Conservation (phyloP, 1,140 invertebrate species). For the Homalodisca vitripennis region DNA sequence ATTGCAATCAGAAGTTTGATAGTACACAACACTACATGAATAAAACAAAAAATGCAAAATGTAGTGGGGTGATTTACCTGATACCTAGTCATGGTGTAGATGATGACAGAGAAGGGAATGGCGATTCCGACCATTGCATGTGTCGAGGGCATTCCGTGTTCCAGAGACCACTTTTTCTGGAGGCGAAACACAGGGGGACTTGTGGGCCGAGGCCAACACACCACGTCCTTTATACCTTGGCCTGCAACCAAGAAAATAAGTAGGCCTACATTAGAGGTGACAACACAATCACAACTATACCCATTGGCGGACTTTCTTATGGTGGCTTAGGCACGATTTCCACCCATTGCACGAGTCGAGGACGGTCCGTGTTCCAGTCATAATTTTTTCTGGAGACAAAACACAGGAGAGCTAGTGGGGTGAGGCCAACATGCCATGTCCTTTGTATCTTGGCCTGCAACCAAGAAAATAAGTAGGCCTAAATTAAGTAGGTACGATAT, state of each 20-base stretch:
- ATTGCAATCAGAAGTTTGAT: no score
- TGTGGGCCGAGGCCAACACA: slow-evolving; percentile 79
- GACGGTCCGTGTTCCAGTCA: slow-evolving; percentile 90
- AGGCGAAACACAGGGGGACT: slow-evolving; percentile 77
- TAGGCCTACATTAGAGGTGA: no score
- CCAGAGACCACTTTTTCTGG: slow-evolving; percentile 82
- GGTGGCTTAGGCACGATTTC: no score
- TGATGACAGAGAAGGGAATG: slow-evolving; percentile 79
- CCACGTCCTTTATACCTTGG: slow-evolving; percentile 84
- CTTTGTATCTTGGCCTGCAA: slow-evolving; percentile 79
- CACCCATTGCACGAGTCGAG: slow-evolving; percentile 91
- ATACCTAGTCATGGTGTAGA: slow-evolving; percentile 79
- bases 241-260: slow-evolving; percentile 52
- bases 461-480: not conserved
- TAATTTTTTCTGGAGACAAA: slow-evolving; percentile 82
- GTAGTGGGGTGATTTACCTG: slow-evolving; percentile 50
- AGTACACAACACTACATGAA: no score
- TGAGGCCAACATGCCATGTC: slow-evolving; percentile 84
- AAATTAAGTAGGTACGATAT: no score
- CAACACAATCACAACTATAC: no score
- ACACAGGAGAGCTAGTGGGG: slow-evolving; percentile 76
- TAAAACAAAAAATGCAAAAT: no score
- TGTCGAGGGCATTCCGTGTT: slow-evolving; percentile 93
- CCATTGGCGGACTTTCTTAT: no score
- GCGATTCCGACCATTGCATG: slow-evolving; percentile 89